Evolutionary conservation across 2,888 invertebrate species (phyloP), one percentile per base, ranked within the genome.

Genomic region (Aelia acuminata): DNA sequence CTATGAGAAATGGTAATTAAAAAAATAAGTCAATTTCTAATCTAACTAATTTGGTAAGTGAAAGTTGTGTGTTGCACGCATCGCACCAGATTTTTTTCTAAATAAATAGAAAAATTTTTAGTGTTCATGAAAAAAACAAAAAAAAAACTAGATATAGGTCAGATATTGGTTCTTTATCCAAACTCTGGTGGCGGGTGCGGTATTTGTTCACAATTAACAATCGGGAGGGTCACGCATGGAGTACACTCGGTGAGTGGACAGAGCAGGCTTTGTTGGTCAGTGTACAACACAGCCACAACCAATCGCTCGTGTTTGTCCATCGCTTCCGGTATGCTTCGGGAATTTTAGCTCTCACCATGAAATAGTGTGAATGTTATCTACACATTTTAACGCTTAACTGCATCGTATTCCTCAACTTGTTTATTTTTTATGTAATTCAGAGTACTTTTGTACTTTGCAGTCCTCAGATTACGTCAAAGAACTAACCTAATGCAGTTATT

Each of bases 181-280:
- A n/a, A n/a, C n/a, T n/a, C 18, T 18, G 18, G 1, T 8, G 35
- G 18, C 4, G 35, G 35, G 35, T 18, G 7, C 31, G 35, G 20
- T 70, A 70, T 70, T 70, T 70, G 63, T 31, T 35, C 31, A 70
- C 63, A 70, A 70, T 70, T 70, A 70, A 35, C 63, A 35, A 43
- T 35, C 7, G 18, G 31, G 31, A 35, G 1, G 7, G 57, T 26
- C 13, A 57, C 57, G 63, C 63, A 20, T 70, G 63, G 63, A 20
- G 63, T 20, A 18, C 15, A 57, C 57, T 15, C 3, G 26, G 63
- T 31, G 31, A n/a, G n/a, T n/a, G n/a, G n/a, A n/a, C n/a, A n/a
- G 26, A 15, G 63, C 63, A 18, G 63, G 31, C 63, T 35, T 18
- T 70, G 63, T 70, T 31, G 35, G 31, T 7, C 31, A 26, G 26